Evolutionary conservation across 2,113 vertebrate genomes (phyloP).

Genomic region (Neotoma lepida): DNA sequence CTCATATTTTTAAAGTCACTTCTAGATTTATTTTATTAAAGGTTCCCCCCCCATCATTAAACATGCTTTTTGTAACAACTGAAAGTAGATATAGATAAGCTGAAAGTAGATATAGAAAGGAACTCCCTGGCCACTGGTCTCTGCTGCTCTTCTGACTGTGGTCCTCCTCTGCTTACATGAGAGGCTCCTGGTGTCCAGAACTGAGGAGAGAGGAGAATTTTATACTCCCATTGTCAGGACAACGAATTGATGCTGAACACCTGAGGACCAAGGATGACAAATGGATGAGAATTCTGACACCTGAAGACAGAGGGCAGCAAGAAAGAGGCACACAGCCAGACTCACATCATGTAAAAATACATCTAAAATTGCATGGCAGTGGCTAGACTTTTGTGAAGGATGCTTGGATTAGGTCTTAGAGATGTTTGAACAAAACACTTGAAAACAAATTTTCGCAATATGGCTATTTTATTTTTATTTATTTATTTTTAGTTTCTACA

Average conservation of each 20-base stretch:
- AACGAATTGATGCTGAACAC: rapidly evolving
- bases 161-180: background rate
- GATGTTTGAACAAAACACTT: background rate
- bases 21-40: background rate
- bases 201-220: rapidly evolving
- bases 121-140: rapidly evolving
- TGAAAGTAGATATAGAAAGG: background rate
- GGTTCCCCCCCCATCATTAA: background rate
- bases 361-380: rapidly evolving
- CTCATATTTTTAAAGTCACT: background rate
- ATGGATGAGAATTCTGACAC: background rate
- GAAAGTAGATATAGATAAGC: background rate
- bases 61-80: background rate
- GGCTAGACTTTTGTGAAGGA: too few relatives aligned
- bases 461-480: background rate
- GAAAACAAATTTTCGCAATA: background rate
- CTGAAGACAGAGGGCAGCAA: too few relatives aligned
- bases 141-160: background rate
- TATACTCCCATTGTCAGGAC: background rate
- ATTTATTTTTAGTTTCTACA: background rate
- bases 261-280: rapidly evolving
- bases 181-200: too few relatives aligned
- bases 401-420: background rate
- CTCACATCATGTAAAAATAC: rapidly evolving
- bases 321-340: rapidly evolving